A percentile compares a stretch with the other conserved stretches of the same genome.
Conservation (phyloP, 1,140 invertebrate species). For the Xylocopa sonorina region DNA sequence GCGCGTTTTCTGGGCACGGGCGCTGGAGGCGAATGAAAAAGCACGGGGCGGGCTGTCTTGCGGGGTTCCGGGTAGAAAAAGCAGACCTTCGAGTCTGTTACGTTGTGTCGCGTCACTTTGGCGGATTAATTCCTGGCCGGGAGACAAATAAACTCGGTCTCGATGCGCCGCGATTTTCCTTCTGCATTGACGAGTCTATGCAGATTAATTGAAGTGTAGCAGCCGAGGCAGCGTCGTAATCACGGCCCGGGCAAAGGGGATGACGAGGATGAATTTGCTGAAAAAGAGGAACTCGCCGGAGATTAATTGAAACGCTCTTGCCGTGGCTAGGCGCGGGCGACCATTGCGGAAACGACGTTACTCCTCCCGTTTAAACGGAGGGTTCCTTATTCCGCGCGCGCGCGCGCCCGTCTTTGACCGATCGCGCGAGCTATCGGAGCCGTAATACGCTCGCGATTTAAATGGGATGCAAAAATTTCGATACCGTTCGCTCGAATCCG, state of each 20-base stretch:
- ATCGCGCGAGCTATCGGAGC: not conserved
- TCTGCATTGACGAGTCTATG: constrained; percentile 28
- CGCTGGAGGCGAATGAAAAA: not conserved
- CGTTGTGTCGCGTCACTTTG: constrained; percentile 39
- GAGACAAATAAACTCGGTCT: constrained; percentile 46
- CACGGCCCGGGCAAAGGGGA: constrained; percentile 21
- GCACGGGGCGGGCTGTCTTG: not conserved
- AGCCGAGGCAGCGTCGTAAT: constrained; percentile 36
- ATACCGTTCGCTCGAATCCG: not conserved
- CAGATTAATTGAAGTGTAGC: constrained; percentile 51
- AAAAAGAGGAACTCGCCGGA: constrained; percentile 22
- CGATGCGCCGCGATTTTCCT: constrained; percentile 36
- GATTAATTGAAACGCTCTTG: constrained; percentile 43
- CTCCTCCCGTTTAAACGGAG: not conserved
- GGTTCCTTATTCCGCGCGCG: not conserved
- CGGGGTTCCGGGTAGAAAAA: constrained; percentile 19
- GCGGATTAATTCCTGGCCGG: constrained; percentile 49
- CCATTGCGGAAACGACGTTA: not conserved
- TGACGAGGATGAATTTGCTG: constrained; percentile 42
- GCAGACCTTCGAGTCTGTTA: constrained; percentile 22
- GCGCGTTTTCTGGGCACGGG: not conserved
- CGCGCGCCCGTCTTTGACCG: constrained; percentile 3
- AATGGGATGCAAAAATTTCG: not conserved
- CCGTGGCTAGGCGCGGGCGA: not conserved
- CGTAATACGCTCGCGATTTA: not conserved